Evolutionary conservation across 2,888 invertebrate species (phyloP).

Genomic region (Alviniconcha strummeri): DNA sequence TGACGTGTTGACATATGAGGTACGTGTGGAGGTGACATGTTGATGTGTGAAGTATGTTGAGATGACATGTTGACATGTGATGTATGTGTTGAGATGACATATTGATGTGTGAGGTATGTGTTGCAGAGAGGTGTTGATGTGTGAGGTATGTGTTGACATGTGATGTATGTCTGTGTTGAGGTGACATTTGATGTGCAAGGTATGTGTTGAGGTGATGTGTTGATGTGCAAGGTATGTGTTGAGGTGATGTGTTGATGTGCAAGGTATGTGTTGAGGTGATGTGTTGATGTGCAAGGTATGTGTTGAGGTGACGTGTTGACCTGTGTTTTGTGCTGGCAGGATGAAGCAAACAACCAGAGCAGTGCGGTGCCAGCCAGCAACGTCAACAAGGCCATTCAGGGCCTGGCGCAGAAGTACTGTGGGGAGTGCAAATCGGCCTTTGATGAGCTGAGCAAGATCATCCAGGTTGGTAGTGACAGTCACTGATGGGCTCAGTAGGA

Average conservation of each 20-base stretch:
- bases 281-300: background rate
- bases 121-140: background rate
- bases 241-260: background rate
- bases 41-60: background rate
- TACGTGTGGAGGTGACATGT: background rate
- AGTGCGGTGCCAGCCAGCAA: conserved; percentile 57
- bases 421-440: conserved; percentile 95
- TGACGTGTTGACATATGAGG: too few species aligned
- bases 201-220: too few species aligned
- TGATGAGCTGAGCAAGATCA: conserved; percentile 87
- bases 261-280: background rate
- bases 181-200: background rate
- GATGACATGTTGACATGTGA: background rate
- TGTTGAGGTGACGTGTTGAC: background rate
- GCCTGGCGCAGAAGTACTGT: conserved; percentile 95
- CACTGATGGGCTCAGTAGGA: too few species aligned
- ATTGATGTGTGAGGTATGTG: background rate
- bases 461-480: conserved; percentile 71
- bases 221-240: background rate
- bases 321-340: conserved; percentile 37
- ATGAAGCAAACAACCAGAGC: conserved; percentile 44
- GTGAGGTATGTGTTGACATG: background rate
- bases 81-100: background rate
- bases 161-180: background rate
- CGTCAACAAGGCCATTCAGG: conserved; percentile 94